Evolutionary conservation across 1,140 invertebrate species (phyloP).

Genomic region (Zeugodacus cucurbitae): DNA sequence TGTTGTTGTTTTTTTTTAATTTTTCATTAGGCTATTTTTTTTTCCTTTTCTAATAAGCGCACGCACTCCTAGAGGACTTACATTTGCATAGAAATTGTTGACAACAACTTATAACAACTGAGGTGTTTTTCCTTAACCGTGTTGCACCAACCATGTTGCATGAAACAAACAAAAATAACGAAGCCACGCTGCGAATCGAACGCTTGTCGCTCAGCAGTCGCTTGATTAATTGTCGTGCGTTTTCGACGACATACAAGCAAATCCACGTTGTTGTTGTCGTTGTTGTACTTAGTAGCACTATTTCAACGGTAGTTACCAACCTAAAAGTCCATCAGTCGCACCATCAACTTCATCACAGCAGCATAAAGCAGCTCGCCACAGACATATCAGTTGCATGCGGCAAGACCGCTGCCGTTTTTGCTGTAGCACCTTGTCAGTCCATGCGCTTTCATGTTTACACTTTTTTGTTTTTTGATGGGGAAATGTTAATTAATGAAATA

Average conservation of each 20-base stretch:
- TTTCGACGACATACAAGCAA: slow-evolving; percentile 45
- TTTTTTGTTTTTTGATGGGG: neutral
- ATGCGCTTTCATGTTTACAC: slow-evolving; percentile 48
- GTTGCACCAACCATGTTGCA: neutral
- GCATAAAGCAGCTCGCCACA: too few species aligned
- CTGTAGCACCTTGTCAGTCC: slow-evolving; percentile 57
- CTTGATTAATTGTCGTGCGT: slow-evolving; percentile 39
- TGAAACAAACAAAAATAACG: neutral
- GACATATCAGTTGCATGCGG: slow-evolving; percentile 42
- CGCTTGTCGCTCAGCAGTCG: neutral
- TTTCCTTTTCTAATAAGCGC: neutral
- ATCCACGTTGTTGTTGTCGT: slow-evolving; percentile 34
- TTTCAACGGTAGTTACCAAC: neutral
- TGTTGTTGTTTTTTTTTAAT: neutral
- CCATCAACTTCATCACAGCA: neutral
- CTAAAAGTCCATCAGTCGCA: neutral
- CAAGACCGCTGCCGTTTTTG: too few species aligned
- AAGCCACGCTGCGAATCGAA: neutral
- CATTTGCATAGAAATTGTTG: slow-evolving; percentile 5
- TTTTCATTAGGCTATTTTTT: neutral
- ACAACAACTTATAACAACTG: slow-evolving; percentile 12
- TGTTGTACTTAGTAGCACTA: neutral
- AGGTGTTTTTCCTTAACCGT: neutral
- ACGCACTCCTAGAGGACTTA: neutral
- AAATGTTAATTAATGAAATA: neutral